Evolutionary conservation across 1,140 invertebrate species (phyloP).

Genomic region (Anadara kagoshimensis): DNA sequence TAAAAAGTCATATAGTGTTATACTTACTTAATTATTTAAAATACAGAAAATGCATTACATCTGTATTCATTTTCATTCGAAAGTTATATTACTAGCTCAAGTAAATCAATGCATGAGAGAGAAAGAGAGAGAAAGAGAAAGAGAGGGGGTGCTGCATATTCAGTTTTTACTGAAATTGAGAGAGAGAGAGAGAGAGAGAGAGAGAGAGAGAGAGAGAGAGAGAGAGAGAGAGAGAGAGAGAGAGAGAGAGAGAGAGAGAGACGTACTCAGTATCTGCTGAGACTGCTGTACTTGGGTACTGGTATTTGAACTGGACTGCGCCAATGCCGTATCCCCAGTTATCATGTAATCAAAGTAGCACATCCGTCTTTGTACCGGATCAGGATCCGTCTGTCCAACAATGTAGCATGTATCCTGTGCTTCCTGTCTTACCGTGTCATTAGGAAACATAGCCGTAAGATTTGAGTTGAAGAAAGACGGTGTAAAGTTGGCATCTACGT

Average conservation of each 20-base stretch:
- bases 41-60: no score
- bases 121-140: no score
- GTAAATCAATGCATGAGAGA: no score
- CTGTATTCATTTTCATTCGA: no score
- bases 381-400: conserved; percentile 18
- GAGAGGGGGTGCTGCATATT: no score
- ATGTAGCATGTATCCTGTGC: conserved; percentile 42
- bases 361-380: conserved; percentile 34
- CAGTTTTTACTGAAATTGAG: no score
- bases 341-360: conserved; percentile 56
- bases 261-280: conserved; percentile 32
- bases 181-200: no score
- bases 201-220: no score
- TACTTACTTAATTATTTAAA: no score
- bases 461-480: conserved; percentile 52
- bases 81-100: no score
- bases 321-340: conserved; percentile 31
- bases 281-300: conserved; percentile 11
- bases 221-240: not conserved
- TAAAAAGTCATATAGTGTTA: no score
- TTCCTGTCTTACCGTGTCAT: conserved; percentile 15
- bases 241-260: no score
- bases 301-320: conserved; percentile 13
- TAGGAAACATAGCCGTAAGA: conserved; percentile 47
- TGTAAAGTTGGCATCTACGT: conserved; percentile 29